These are phyloP conservation scores for Galeruca laticollis DNA, from an alignment of 2,888 invertebrate species.

Conservation along the genomic window DNA sequence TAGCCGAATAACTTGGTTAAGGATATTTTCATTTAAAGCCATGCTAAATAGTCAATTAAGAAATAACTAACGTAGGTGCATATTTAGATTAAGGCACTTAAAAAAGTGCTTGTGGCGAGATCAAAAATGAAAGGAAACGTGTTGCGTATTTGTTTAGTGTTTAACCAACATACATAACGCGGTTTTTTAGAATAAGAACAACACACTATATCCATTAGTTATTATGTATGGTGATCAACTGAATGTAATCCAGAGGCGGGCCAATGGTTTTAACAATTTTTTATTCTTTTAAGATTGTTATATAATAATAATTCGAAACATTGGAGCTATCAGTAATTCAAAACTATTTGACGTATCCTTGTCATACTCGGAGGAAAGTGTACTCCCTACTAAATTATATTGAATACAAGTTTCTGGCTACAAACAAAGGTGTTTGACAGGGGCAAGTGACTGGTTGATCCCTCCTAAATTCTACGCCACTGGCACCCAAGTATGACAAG, in stretches of 20 bases:
- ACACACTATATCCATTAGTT: background rate
- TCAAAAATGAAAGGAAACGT: background rate
- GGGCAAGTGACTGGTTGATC: too few species aligned
- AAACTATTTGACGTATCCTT: too few species aligned
- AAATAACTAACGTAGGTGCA: background rate
- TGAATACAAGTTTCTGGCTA: too few species aligned
- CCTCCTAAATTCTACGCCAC: too few species aligned
- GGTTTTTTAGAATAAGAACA: background rate
- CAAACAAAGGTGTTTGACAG: too few species aligned
- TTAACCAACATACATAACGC: background rate
- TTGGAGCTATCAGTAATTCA: too few species aligned
- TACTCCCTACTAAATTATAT: too few species aligned
- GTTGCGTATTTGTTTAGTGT: constrained; percentile 4
- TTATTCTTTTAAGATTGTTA: too few species aligned
- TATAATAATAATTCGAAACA: too few species aligned
- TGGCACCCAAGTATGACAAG: too few species aligned
- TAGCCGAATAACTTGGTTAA: background rate
- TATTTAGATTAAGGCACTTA: background rate
- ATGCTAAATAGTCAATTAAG: background rate
- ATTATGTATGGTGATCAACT: background rate
- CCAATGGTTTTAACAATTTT: too few species aligned
- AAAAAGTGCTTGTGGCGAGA: background rate
- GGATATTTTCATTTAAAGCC: background rate
- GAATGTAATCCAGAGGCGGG: background rate
- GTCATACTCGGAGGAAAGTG: too few species aligned